Evolutionary conservation across 2,888 invertebrate genomes (phyloP).

Genomic region (Siphlonurus alternatus): DNA sequence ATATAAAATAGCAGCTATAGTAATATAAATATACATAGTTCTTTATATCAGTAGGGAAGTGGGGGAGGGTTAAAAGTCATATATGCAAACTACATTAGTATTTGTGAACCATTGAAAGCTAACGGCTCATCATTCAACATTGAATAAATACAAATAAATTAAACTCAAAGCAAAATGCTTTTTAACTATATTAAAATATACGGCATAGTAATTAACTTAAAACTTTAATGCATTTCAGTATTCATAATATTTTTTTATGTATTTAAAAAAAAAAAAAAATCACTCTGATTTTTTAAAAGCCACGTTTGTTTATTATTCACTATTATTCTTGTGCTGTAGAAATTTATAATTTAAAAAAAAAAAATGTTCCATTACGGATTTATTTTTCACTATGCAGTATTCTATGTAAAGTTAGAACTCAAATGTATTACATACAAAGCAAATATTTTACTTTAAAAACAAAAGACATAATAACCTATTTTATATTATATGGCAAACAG

Average conservation of each 20-base stretch:
- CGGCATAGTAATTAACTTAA: not conserved
- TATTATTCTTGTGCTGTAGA: no score
- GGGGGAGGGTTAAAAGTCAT: no score
- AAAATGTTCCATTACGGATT: not conserved
- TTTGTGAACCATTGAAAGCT: no score
- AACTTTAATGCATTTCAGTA: not conserved
- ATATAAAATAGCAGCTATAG: not conserved
- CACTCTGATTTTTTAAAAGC: not conserved
- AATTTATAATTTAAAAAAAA: not conserved
- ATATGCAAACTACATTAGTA: no score
- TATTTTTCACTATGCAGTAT: no score
- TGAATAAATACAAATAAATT: no score
- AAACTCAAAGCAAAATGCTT: not conserved
- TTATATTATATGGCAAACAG: not conserved
- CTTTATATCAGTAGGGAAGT: no score
- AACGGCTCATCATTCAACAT: no score
- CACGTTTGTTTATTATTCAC: not conserved
- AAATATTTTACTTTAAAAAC: not conserved
- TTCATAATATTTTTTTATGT: not conserved
- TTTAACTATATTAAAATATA: not conserved
- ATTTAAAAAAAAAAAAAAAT: no score
- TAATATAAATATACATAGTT: not conserved
- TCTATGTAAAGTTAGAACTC: not conserved
- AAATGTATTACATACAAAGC: not conserved
- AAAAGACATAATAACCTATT: not conserved